phyloP scores from a whole-genome alignment of 2,888 invertebrate species.

The Cantharis nigra region DNA sequence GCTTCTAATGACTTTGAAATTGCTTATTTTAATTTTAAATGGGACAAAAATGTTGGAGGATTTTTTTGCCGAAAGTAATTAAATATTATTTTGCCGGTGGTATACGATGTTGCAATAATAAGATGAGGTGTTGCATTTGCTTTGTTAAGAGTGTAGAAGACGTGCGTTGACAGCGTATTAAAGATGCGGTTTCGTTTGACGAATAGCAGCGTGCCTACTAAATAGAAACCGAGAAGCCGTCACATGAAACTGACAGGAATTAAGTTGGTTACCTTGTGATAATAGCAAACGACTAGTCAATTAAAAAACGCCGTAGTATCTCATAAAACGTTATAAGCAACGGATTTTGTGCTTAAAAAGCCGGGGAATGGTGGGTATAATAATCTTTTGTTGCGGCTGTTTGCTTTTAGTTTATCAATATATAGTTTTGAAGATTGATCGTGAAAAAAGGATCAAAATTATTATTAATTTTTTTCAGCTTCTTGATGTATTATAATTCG shows the following conservation, averaged over 20 bases:
- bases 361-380: not conserved
- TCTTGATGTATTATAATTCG: conserved; percentile 4
- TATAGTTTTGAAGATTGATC: not conserved
- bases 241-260: conserved; percentile 12
- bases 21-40: not conserved
- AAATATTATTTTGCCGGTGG: conserved; percentile 32
- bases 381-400: not conserved
- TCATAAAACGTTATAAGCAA: not conserved
- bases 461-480: not conserved
- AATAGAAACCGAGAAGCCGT: conserved; percentile 22
- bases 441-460: not conserved
- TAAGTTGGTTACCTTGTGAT: conserved; percentile 1
- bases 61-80: conserved; percentile 30
- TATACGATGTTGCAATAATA: conserved; percentile 14
- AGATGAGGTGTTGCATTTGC: conserved; percentile 23
- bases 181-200: conserved; percentile 39
- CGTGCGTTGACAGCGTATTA: conserved; percentile 36
- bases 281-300: not conserved
- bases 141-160: conserved; percentile 23
- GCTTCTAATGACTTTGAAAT: not conserved
- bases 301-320: not conserved
- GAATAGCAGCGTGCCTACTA: conserved; percentile 29
- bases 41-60: not conserved
- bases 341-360: not conserved
- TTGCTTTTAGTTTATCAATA: not conserved